Conservation (phyloP, 2,113 vertebrate species). For the Pelvicachromis taeniatus region DNA sequence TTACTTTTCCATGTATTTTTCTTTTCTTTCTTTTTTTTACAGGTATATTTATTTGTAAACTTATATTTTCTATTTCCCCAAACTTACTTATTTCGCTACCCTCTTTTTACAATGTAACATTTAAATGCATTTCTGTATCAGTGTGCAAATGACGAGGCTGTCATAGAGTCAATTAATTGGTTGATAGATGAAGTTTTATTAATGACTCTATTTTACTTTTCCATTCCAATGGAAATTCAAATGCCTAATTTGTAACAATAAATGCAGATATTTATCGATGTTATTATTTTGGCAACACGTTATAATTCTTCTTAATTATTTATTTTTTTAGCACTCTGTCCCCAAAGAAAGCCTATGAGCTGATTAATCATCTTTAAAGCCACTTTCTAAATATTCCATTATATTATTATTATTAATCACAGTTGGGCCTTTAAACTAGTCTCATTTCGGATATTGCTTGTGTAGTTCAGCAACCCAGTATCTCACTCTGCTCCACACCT, state of each 20-base stretch:
- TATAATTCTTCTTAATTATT: not conserved
- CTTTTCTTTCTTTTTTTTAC: not conserved
- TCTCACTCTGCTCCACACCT: constrained; percentile 8
- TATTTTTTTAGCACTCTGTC: not conserved
- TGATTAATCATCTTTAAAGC: not conserved
- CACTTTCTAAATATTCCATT: not conserved
- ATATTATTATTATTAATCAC: not conserved
- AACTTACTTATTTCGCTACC: not conserved
- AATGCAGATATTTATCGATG: not conserved
- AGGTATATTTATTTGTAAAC: not conserved
- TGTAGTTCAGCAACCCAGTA: not conserved
- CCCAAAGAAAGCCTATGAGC: not conserved
- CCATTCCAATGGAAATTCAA: not conserved
- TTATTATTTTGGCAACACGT: not conserved
- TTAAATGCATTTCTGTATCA: not conserved
- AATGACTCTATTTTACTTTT: not conserved
- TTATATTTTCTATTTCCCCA: not conserved
- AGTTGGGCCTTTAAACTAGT: not conserved
- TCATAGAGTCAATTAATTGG: not conserved
- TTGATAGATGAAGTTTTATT: not conserved
- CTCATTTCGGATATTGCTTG: not conserved
- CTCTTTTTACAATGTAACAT: not conserved
- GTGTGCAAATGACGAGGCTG: not conserved
- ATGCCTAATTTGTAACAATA: not conserved
- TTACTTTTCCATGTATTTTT: fast-evolving